Evolutionary conservation across 2,888 invertebrate genomes (phyloP).

Genomic region (Agriopis aurantiaria): DNA sequence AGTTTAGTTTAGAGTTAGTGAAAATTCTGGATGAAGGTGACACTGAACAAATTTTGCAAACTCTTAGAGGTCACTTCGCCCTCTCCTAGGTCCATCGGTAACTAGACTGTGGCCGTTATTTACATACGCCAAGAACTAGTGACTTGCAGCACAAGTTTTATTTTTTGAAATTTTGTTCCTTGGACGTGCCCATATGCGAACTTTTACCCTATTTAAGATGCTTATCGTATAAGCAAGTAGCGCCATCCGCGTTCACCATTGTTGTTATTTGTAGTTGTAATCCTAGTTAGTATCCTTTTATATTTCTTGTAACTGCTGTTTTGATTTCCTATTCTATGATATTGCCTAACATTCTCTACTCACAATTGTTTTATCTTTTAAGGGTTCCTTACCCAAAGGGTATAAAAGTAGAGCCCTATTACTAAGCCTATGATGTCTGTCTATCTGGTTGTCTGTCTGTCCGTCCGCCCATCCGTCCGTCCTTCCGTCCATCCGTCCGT

Average conservation of each 20-base stretch:
- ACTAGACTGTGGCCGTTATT: conserved; percentile 31
- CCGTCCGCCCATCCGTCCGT: too few relatives aligned
- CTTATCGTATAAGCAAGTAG: neutral
- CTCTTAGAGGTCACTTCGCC: neutral
- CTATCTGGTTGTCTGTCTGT: too few relatives aligned
- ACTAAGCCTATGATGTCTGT: too few relatives aligned
- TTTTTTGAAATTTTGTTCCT: conserved; percentile 20
- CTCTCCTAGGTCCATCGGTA: conserved; percentile 4
- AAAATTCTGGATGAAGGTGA: neutral
- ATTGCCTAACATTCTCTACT: too few relatives aligned
- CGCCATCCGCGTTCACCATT: neutral
- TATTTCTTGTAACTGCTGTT: too few relatives aligned
- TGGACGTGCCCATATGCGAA: conserved; percentile 10
- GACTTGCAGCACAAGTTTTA: conserved; percentile 32
- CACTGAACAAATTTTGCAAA: neutral
- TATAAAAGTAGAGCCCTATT: too few relatives aligned
- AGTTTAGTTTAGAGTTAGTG: neutral
- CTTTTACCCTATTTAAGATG: neutral
- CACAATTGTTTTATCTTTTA: too few relatives aligned
- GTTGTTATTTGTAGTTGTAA: too few relatives aligned
- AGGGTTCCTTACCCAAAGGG: too few relatives aligned
- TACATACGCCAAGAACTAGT: conserved; percentile 41
- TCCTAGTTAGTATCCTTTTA: too few relatives aligned
- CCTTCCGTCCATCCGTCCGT: too few relatives aligned
- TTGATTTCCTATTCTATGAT: too few relatives aligned